Base-by-base conservation (phyloP, 2,888 invertebrate genomes). In the Prosapia bicincta region DNA sequence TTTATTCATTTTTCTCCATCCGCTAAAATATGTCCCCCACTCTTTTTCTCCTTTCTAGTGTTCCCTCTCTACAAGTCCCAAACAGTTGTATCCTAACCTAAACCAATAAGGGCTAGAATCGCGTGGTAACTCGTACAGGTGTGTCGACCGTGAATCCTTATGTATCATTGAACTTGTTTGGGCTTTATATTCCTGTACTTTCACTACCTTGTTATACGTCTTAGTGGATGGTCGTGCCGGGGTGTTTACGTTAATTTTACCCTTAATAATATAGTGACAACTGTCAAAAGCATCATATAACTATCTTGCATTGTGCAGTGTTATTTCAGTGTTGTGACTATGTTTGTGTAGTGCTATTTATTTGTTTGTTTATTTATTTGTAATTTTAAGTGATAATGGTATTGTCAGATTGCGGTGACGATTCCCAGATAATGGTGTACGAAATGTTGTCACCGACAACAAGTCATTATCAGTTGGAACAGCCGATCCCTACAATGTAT, bases 221-320 rank as follows among this genome's bases (percentile, higher is more conserved):
- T 76, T 72, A 78, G 79, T 77, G 80, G 77, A 74, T 78, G 76
- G 85, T 86, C 85, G 86, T 85, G 84, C 87, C 83, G 83, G 69
- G 24, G 69, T 68, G 67, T 38, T 38, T 38, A 38, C 38, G 3
- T 38, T 38, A 2, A 15, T 9, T 7, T 38, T 13, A 38, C 38
- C 38, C 38, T 38, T 38, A 13, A 13, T 13, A 13, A 38, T 38
- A 38, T 13, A 38, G 38, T 30, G 5, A 30, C 9, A 7, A 30
- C 9, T 30, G 30, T 13, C 38, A 13, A 28, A 9, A 28, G 38
- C 10, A 7, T 38, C 38, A 13, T 38, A 38, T 38, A 28, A 28
- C 28, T 30, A 9, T 30, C 30, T 5, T 9, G 9, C 30, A 13
- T 54, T 20, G 69, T 69, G 69, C 30, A 28, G 69, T 69, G 69